Evolutionary conservation across 2,113 vertebrate genomes (phyloP).

Genomic region (Nycticebus coucang): DNA sequence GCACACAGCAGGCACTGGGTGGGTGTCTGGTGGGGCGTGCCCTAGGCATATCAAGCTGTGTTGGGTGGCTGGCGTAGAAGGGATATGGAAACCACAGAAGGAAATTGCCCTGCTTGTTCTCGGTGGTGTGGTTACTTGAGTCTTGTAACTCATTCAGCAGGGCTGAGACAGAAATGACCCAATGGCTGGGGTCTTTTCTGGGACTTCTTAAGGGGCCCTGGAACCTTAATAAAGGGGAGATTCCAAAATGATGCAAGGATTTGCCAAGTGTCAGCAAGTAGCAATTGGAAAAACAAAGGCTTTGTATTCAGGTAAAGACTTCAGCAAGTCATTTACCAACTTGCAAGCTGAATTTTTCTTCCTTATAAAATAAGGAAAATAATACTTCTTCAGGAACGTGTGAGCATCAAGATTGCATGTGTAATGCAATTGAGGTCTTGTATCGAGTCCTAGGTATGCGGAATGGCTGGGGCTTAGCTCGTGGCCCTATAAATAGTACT

Average conservation of each 20-base stretch:
- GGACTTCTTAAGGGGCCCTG: neutral
- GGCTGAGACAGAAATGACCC: neutral
- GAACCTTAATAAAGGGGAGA: neutral
- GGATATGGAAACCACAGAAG: conserved; percentile 39
- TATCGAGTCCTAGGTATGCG: neutral
- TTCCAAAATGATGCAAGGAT: neutral
- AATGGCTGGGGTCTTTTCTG: neutral
- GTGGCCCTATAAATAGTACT: neutral
- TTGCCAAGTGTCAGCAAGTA: neutral
- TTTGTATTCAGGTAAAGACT: neutral
- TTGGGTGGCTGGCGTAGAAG: neutral
- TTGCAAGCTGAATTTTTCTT: neutral
- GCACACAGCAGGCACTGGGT: neutral
- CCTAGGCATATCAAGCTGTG: accelerated
- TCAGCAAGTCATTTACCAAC: neutral
- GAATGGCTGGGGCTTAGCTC: neutral
- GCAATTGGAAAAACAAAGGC: neutral
- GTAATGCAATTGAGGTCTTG: neutral
- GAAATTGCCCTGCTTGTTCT: neutral
- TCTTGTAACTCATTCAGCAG: neutral
- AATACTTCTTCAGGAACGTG: neutral
- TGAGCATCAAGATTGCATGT: neutral
- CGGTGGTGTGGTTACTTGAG: neutral
- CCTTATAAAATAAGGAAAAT: neutral
- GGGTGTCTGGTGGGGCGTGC: accelerated